Percentiles rank a stretch among this genome's conserved stretches.
Conservation (phyloP, 1,140 invertebrate species). For the Drosophila leontia region DNA sequence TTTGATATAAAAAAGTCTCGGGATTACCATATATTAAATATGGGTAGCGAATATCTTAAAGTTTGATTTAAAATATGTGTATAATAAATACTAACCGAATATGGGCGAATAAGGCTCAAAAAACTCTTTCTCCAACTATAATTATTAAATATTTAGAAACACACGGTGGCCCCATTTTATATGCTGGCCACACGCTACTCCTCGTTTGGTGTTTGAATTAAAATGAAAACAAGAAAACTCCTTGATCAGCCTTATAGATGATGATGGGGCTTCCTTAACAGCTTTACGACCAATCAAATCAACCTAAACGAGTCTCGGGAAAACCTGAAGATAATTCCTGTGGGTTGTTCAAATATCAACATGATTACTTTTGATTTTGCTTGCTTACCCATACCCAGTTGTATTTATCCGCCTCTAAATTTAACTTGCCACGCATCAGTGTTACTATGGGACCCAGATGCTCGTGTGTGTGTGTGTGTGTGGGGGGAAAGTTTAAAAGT, state of each 20-base stretch:
- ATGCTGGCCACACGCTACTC: constrained; percentile 1
- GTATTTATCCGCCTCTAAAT: constrained; percentile 64
- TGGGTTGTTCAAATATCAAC: constrained; percentile 70
- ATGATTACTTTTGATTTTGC: constrained; percentile 77
- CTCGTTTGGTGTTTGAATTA: neutral
- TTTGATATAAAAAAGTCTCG: too few relatives aligned
- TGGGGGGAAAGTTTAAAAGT: constrained; percentile 71
- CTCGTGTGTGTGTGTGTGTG: constrained; percentile 20
- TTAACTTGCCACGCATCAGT: constrained; percentile 67
- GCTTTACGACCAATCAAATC: constrained; percentile 49
- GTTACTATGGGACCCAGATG: constrained; percentile 44
- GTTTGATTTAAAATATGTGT: too few relatives aligned
- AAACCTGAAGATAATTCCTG: constrained; percentile 56
- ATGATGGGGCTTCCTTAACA: neutral
- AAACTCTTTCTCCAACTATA: neutral
- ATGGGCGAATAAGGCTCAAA: too few relatives aligned
- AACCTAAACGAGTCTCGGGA: constrained; percentile 27
- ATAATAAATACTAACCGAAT: too few relatives aligned
- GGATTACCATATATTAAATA: too few relatives aligned
- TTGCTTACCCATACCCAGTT: constrained; percentile 47
- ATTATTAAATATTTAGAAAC: neutral
- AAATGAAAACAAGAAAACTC: neutral
- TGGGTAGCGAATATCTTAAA: too few relatives aligned
- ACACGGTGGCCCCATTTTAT: neutral
- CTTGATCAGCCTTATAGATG: constrained; percentile 2